Base-by-base conservation (phyloP, 1,140 invertebrate species). In the Laupala kohalensis region DNA sequence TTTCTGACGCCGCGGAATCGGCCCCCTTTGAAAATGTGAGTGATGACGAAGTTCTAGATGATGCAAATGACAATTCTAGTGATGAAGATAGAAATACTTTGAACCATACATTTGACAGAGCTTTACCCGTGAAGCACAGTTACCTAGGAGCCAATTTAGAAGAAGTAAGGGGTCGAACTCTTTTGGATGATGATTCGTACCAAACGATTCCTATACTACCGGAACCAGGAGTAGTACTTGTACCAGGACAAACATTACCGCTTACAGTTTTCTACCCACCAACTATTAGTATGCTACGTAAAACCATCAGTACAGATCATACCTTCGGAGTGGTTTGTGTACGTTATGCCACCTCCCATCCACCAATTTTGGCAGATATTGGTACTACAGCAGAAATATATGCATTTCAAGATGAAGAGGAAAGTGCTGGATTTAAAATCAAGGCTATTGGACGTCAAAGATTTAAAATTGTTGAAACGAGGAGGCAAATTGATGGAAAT, bases 361-460 rank as follows among this genome's bases (percentile, higher is more conserved):
- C 74, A 26, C 27, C 25, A 63, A 66, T 27, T 25, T 29, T 72
- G 64, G 78, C 79, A 37, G 74, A 74, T 30, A 79, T 89, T 71
- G 88, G 89, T 24, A 89, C 88, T 26, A 89, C 88, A n/a, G 89
- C 87, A n/a, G 89, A 90, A 79, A 87, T 90, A 28, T 87, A 87
- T 74, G 88, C 88, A 71, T 88, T 86, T 74, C 82, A 82, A 72
- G 81, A 86, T 73, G 84, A 84, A 68, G 69, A 68, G 53, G 74
- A 74, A 28, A 30, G 68, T 13, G 71, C 76, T 64, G 79, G 78
- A 29, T 81, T 85, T 72, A 76, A 78, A 30, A 81, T 85, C 13
- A 88, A 89, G 79, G 88, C 88, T 4, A 86, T 85, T 78, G 89
- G 87, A 25, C 77, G 88, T 64, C 88, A 90, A 74, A 79, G 89